Evolutionary conservation across 35 echinoderm and acorn worm species (phyloP), one percentile per base, ranked within the genome.

Genomic region (Holothuria glaberrima): DNA sequence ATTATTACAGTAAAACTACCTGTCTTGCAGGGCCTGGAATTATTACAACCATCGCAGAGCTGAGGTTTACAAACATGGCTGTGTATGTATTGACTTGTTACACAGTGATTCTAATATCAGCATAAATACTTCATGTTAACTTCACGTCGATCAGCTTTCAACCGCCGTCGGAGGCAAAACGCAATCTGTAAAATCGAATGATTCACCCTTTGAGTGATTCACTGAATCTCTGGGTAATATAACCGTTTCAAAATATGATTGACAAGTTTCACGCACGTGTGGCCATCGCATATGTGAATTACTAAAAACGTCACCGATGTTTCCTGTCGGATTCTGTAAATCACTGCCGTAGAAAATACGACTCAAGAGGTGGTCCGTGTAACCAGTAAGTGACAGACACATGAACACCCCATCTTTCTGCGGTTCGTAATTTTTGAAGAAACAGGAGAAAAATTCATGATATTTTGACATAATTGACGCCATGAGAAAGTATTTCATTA

Each of bases 241-340:
- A 78, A 78, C 50, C 50, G 13, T 54, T 54, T 54, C 50, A 54
- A 54, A 54, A 17, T 48, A 78, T 78, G 74, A 78, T 78, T 78
- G 74, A 78, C 74, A 78, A 48, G 74, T 78, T 78, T 78, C 74
- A 78, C 74, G 74, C 74, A 78, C 74, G 74, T 78, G 74, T 78
- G 74, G 74, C 50, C 74, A 78, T 48, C 74, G 50, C 74, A 78
- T 78, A 48, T 50, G 74, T 78, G 74, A 10, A 78, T 78, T 48
- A 78, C 74, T 48, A 78, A 78, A 48, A 78, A 48, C 50, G 25
- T 38, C 69, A 4, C 30, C 69, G 21, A 73, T 73, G 13, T 32
- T 73, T 31, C 38, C 41, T 16, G 22, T 19, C 34, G 71, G 6
- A 35, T 33, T 34, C 12, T 75, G 71, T 75, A 75, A 75, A 78